Evolutionary conservation across 2,888 invertebrate genomes (phyloP).

Genomic region (Smittia aterrima): DNA sequence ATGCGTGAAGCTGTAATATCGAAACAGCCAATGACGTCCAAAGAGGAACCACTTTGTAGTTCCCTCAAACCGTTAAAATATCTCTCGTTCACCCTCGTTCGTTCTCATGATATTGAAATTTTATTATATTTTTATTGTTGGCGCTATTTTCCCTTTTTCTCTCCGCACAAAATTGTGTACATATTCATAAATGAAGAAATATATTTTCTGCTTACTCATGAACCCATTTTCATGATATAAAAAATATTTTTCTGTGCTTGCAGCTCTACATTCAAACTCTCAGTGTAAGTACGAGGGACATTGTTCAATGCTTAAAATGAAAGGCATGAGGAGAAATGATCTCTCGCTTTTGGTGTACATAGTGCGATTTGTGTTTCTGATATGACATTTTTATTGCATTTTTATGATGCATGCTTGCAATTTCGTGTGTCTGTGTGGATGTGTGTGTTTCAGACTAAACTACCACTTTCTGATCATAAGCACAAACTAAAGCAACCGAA

Average conservation of each 20-base stretch:
- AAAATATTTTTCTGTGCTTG: constrained; percentile 32
- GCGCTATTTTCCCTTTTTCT: not conserved
- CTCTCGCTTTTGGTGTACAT: constrained; percentile 11
- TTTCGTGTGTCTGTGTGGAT: not conserved
- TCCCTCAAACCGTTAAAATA: not conserved
- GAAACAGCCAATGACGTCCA: not conserved
- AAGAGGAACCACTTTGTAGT: not conserved
- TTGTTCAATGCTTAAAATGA: not conserved
- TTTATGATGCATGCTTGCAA: constrained; percentile 38
- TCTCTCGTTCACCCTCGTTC: not conserved
- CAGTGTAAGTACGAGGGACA: constrained; percentile 34
- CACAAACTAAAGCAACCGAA: not conserved
- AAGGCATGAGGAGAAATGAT: not conserved
- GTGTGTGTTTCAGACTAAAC: not conserved
- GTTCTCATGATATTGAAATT: constrained; percentile 28
- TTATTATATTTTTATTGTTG: constrained; percentile 16
- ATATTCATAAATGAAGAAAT: constrained; percentile 29
- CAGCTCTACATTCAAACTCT: constrained; percentile 32
- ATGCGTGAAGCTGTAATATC: constrained; percentile 21
- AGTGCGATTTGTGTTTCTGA: constrained; percentile 36
- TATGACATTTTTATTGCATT: constrained; percentile 36
- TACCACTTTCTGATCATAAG: not conserved
- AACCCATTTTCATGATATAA: constrained; percentile 32
- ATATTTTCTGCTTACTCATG: constrained; percentile 17
- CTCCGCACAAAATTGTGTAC: constrained; percentile 1